Percentiles rank a stretch among this genome's conserved stretches.
These are phyloP conservation scores for Chiroxiphia lanceolata DNA, from an alignment of 2,797 vertebrate species.

Conservation along the genomic window DNA sequence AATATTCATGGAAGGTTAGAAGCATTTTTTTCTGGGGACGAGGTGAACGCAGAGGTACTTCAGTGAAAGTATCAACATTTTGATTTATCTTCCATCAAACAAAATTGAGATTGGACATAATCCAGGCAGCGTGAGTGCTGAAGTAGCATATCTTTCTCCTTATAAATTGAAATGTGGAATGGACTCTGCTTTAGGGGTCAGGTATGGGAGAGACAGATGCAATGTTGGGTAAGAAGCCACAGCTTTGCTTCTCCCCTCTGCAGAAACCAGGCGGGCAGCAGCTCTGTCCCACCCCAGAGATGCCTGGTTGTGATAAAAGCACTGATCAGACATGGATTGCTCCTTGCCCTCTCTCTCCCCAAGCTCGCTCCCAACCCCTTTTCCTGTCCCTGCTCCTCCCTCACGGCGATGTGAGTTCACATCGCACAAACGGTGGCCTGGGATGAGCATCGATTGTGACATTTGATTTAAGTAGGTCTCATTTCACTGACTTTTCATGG, in stretches of 20 bases:
- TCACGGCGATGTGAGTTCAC: neutral
- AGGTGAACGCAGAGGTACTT: neutral
- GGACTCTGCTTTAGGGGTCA: neutral
- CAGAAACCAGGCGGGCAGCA: neutral
- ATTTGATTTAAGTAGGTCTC: conserved; percentile 62
- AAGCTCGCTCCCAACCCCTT: neutral
- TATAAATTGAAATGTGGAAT: neutral
- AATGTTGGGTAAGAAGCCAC: neutral
- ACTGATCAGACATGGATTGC: neutral
- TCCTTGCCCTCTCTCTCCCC: neutral
- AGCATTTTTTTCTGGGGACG: neutral
- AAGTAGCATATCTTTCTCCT: neutral
- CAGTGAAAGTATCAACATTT: neutral
- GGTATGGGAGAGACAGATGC: neutral
- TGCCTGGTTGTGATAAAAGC: fast-evolving
- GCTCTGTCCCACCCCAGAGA: neutral
- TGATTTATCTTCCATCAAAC: neutral
- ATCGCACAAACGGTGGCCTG: neutral
- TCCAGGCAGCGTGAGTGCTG: neutral
- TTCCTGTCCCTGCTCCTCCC: neutral
- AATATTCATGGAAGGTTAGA: neutral
- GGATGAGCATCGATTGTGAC: conserved; percentile 50
- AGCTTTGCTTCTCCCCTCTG: neutral
- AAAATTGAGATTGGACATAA: neutral
- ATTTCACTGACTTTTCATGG: conserved; percentile 61